phyloP scores from a whole-genome alignment of 2,113 vertebrate species.

The Procavia capensis region DNA sequence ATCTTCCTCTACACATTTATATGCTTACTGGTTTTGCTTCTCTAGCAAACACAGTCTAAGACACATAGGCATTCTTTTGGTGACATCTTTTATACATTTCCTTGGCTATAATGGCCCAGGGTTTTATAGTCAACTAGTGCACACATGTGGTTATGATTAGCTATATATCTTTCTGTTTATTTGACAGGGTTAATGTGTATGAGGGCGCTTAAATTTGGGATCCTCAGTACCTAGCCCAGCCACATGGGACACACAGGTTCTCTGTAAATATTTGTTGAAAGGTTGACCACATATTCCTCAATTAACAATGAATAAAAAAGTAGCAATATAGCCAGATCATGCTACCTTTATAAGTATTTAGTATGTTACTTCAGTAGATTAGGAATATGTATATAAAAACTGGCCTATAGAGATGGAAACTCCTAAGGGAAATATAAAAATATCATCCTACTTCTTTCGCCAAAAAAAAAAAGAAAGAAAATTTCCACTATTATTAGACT shows the following conservation, averaged over 20 bases:
- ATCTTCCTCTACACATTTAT: too few relatives aligned
- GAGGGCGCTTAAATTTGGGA: not conserved
- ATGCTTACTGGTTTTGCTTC: too few relatives aligned
- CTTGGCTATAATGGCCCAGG: not conserved
- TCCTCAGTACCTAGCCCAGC: not conserved
- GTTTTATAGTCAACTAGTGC: not conserved
- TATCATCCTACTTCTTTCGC: conserved; percentile 72
- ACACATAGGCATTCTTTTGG: not conserved
- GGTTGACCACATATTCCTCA: conserved; percentile 27
- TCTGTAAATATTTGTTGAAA: not conserved
- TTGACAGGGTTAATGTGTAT: not conserved
- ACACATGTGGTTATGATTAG: not conserved
- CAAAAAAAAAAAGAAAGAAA: conserved; percentile 65
- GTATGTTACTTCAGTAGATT: conserved; percentile 59
- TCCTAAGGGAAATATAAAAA: conserved; percentile 75
- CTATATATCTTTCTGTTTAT: not conserved
- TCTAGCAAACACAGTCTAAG: too few relatives aligned
- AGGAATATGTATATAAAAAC: conserved; percentile 73
- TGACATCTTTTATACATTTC: not conserved
- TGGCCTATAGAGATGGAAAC: conserved; percentile 67
- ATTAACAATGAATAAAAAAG: conserved; percentile 39
- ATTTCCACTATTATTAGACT: conserved; percentile 75
- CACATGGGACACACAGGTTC: not conserved
- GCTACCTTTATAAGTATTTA: conserved; percentile 66
- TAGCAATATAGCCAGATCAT: not conserved